These are phyloP conservation scores for Dryobota labecula DNA, from an alignment of 2,888 invertebrate species.

Conservation along the genomic window DNA sequence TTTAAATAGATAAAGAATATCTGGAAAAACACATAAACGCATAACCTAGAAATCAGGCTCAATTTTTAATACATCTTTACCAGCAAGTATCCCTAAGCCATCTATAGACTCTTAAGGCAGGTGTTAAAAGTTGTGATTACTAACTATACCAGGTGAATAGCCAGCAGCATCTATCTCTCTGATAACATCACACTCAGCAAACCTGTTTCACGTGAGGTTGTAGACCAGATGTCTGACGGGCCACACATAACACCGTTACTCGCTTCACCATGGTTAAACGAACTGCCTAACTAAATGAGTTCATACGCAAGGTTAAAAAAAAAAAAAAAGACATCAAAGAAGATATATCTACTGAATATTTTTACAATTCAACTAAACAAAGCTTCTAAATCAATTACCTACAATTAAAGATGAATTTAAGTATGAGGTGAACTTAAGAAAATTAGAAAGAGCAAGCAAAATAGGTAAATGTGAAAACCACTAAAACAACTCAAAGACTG, in stretches of 20 bases:
- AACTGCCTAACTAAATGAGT: conserved; percentile 24
- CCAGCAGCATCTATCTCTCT: conserved; percentile 33
- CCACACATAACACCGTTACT: conserved; percentile 51
- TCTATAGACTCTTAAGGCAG: background rate
- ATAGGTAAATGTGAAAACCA: background rate
- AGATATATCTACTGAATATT: background rate
- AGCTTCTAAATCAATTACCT: background rate
- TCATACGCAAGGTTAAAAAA: background rate
- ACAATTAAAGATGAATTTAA: background rate
- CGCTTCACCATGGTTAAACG: conserved; percentile 13
- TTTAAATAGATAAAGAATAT: background rate
- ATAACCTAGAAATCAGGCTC: background rate
- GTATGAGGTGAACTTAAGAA: background rate
- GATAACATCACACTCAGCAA: conserved; percentile 45
- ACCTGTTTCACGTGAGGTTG: conserved; percentile 41
- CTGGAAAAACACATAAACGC: background rate
- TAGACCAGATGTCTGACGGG: conserved; percentile 48
- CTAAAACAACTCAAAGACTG: conserved; percentile 1
- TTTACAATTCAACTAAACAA: too few species aligned
- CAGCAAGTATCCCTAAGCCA: background rate
- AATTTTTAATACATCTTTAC: background rate
- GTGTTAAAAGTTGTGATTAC: conserved; percentile 22
- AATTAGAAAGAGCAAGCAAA: background rate
- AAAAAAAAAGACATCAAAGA: background rate
- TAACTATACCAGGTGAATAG: conserved; percentile 40